phyloP scores from a whole-genome alignment of 2,888 invertebrate genomes.

The Drosophila hamatofila region DNA sequence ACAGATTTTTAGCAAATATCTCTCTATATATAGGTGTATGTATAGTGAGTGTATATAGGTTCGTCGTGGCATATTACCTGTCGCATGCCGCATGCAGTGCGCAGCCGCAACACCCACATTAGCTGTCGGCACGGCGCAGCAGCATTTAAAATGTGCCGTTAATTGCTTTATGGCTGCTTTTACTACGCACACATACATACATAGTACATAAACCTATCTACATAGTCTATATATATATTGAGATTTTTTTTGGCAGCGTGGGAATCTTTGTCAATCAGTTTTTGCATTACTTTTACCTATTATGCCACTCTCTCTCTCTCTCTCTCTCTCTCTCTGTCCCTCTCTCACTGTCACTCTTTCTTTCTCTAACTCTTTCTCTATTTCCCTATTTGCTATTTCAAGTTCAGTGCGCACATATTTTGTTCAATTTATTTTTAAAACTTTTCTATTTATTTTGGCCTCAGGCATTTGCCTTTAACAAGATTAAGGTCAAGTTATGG shows the following conservation, averaged over 20 bases:
- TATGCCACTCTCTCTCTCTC: not conserved
- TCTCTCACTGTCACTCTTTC: slow-evolving; percentile 2
- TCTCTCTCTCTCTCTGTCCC: not conserved
- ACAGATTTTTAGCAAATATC: slow-evolving; percentile 36
- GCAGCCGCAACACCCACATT: slow-evolving; percentile 78
- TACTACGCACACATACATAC: not conserved
- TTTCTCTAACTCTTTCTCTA: slow-evolving; percentile 4
- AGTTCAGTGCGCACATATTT: slow-evolving; percentile 63
- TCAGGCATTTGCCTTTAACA: slow-evolving; percentile 53
- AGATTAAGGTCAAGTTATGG: slow-evolving; percentile 76
- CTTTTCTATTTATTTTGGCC: slow-evolving; percentile 56
- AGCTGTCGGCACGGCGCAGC: slow-evolving; percentile 55
- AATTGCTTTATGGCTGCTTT: slow-evolving; percentile 73
- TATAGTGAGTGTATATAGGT: not conserved
- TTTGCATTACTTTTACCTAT: slow-evolving; percentile 49
- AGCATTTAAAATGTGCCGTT: slow-evolving; percentile 63
- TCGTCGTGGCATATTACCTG: slow-evolving; percentile 38
- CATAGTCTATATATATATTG: not conserved
- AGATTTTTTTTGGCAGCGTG: slow-evolving; percentile 53
- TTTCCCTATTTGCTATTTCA: slow-evolving; percentile 39
- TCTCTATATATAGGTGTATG: not conserved
- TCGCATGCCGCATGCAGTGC: slow-evolving; percentile 59
- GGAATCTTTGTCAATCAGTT: slow-evolving; percentile 47
- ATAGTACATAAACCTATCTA: not conserved
- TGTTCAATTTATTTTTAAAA: slow-evolving; percentile 67